A percentile compares a stretch with the other conserved stretches of the same genome.
Evolutionary conservation across 2,888 invertebrate genomes (phyloP).

Genomic region (Rotaria macrura): DNA sequence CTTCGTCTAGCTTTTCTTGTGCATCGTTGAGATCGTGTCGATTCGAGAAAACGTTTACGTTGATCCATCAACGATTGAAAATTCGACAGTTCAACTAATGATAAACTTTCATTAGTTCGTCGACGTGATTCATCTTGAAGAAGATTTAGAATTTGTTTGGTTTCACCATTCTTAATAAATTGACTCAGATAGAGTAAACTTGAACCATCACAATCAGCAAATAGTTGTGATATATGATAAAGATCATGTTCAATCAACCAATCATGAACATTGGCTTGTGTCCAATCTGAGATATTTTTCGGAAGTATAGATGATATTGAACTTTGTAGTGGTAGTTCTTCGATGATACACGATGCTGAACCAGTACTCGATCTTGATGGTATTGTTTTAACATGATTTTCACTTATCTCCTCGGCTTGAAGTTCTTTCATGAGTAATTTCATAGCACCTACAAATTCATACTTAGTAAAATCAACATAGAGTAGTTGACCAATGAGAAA

Average conservation of each 20-base stretch:
- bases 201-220: neutral
- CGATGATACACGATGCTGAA: neutral
- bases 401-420: neutral
- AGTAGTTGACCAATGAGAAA: neutral
- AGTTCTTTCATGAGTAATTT: neutral
- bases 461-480: constrained; percentile 2
- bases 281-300: neutral
- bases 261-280: neutral
- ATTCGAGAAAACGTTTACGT: neutral
- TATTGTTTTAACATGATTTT: neutral
- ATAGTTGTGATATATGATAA: neutral
- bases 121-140: neutral
- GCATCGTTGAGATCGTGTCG: neutral
- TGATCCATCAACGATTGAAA: neutral
- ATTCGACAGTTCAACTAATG: neutral
- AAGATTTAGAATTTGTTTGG: neutral
- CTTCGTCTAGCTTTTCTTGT: neutral
- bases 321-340: neutral
- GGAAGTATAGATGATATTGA: neutral
- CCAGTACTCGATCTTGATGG: neutral
- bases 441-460: neutral
- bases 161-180: neutral
- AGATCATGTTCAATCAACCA: neutral
- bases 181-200: neutral
- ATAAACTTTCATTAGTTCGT: neutral